Conservation (phyloP, 2,888 invertebrate genomes). For the Nemoura dubitans region DNA sequence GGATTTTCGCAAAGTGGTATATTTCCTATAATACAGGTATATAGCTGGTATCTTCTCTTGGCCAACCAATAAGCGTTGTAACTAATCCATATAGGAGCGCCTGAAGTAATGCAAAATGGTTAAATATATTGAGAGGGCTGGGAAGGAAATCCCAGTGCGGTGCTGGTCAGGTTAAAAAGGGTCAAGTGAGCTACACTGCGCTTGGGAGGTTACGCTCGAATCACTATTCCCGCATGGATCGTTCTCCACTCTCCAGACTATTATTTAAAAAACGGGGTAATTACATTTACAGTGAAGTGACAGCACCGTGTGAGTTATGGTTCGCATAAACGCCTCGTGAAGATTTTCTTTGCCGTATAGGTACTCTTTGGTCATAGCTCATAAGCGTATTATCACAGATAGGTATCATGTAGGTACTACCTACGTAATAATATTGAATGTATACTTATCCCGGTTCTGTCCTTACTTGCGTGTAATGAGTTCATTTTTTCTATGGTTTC, state of each 20-base stretch:
- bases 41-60: background rate
- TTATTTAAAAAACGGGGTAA: background rate
- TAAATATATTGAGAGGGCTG: background rate
- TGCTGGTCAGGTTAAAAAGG: background rate
- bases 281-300: background rate
- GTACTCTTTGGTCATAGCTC: background rate
- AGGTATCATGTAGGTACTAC: background rate
- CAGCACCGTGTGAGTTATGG: too few species aligned
- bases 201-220: background rate
- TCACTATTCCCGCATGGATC: background rate
- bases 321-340: background rate
- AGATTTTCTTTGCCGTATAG: background rate
- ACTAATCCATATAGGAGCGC: background rate
- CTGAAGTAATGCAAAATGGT: background rate
- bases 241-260: background rate
- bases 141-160: background rate
- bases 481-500: background rate
- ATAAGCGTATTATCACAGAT: background rate
- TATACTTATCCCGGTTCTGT: background rate
- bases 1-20: slow-evolving; percentile 1
- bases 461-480: background rate
- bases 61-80: background rate
- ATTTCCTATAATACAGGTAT: too few species aligned
- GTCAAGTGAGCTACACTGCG: background rate
- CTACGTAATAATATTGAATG: too few species aligned